Evolutionary conservation across 2,113 vertebrate species (phyloP).

Genomic region (Felis chaus): DNA sequence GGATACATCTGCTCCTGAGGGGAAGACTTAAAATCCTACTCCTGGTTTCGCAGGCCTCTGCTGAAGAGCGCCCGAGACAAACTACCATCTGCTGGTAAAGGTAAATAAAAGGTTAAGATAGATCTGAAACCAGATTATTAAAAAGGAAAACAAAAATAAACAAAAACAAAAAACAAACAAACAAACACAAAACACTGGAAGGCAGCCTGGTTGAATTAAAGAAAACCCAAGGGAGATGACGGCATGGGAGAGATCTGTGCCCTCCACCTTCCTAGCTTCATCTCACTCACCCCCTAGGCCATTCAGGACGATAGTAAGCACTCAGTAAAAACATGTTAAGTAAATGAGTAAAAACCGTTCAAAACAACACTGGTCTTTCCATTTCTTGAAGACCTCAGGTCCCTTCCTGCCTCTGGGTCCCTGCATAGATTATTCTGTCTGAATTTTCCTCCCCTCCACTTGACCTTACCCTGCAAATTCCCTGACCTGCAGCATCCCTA

Average conservation of each 20-base stretch:
- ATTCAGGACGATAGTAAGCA: background rate
- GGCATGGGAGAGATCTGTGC: rapidly evolving
- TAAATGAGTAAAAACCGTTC: background rate
- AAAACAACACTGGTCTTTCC: background rate
- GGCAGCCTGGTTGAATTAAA: background rate
- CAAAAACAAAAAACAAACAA: background rate
- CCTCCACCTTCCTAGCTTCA: background rate
- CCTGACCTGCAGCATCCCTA: background rate
- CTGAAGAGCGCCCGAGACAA: background rate
- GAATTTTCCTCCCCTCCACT: background rate
- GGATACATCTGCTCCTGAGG: background rate
- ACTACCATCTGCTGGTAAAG: background rate
- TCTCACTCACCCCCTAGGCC: too few relatives aligned
- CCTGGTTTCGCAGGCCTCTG: too few relatives aligned
- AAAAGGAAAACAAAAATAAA: background rate
- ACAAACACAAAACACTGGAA: background rate
- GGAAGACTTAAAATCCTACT: background rate
- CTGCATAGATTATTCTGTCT: background rate
- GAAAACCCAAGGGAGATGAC: background rate
- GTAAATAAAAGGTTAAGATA: background rate
- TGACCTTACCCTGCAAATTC: background rate
- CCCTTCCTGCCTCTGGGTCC: background rate
- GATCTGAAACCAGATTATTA: background rate
- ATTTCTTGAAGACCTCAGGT: background rate
- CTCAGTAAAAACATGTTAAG: background rate